These are phyloP conservation scores for Drosophila borborema DNA, from an alignment of 2,888 invertebrate genomes.

Conservation along the genomic window DNA sequence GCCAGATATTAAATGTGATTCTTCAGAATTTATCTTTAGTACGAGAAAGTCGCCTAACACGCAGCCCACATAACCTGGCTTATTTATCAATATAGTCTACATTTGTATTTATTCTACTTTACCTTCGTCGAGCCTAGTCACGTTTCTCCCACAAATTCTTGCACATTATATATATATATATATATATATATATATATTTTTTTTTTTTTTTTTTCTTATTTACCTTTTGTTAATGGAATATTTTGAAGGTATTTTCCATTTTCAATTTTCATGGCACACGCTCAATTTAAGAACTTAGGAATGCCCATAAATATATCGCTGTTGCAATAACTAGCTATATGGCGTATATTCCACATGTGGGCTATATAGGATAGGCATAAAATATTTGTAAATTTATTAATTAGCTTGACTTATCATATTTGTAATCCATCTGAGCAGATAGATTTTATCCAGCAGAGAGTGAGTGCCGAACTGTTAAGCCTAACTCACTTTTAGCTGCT, in stretches of 20 bases:
- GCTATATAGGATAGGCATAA: not conserved
- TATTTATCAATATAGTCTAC: slow-evolving; percentile 17
- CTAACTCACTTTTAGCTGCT: too few relatives aligned
- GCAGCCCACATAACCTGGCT: slow-evolving; percentile 1
- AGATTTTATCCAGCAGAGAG: not conserved
- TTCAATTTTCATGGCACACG: slow-evolving; percentile 13
- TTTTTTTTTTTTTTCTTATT: slow-evolving; percentile 15
- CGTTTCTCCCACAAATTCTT: slow-evolving; percentile 13
- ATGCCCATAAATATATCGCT: slow-evolving; percentile 39
- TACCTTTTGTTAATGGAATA: not conserved
- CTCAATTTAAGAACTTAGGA: slow-evolving; percentile 27
- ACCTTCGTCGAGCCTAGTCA: slow-evolving; percentile 10
- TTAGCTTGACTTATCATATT: not conserved
- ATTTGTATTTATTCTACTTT: not conserved
- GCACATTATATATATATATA: not conserved
- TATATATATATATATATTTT: too few relatives aligned
- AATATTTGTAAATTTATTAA: not conserved
- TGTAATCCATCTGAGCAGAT: too few relatives aligned
- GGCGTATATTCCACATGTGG: slow-evolving; percentile 15
- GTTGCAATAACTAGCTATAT: slow-evolving; percentile 27
- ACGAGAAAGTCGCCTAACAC: not conserved
- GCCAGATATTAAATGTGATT: not conserved
- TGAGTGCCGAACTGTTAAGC: not conserved
- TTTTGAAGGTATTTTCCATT: slow-evolving; percentile 6
- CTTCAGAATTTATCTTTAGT: slow-evolving; percentile 10